These are phyloP conservation scores for Sarcophaga peregrina DNA, from an alignment of 1,140 invertebrate genomes.

Conservation along the genomic window DNA sequence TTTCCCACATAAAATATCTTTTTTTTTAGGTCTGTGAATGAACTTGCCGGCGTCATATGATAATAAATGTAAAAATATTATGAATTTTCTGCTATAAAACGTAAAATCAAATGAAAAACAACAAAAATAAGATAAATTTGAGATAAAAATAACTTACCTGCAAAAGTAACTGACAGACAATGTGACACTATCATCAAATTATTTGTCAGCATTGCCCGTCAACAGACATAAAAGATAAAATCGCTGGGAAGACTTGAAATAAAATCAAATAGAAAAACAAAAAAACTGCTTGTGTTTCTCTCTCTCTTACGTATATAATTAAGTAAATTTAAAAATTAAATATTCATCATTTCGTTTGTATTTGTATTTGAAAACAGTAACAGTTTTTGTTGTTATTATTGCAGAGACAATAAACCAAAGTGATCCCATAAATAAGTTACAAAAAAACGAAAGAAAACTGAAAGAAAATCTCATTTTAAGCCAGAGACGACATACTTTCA, in stretches of 20 bases:
- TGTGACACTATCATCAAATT: background rate
- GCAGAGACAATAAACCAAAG: too few relatives aligned
- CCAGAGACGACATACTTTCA: too few relatives aligned
- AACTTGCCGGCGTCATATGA: background rate
- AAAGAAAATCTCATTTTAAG: too few relatives aligned
- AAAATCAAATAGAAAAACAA: background rate
- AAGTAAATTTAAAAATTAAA: slow-evolving; percentile 12
- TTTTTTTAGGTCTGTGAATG: background rate
- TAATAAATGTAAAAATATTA: background rate
- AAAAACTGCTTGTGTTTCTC: background rate
- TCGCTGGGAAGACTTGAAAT: too few relatives aligned
- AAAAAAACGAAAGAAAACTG: too few relatives aligned
- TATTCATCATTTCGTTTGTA: background rate
- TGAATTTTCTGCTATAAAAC: background rate
- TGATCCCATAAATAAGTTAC: too few relatives aligned
- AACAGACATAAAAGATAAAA: background rate
- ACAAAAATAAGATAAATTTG: background rate
- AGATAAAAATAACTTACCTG: slow-evolving; percentile 5
- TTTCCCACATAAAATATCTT: background rate
- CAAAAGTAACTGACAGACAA: background rate
- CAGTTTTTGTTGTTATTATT: too few relatives aligned
- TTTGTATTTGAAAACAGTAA: background rate
- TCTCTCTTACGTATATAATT: background rate
- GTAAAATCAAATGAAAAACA: too few relatives aligned
- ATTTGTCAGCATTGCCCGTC: background rate